Evolutionary conservation across 2,888 invertebrate genomes (phyloP).

Genomic region (Iphiclides podalirius): DNA sequence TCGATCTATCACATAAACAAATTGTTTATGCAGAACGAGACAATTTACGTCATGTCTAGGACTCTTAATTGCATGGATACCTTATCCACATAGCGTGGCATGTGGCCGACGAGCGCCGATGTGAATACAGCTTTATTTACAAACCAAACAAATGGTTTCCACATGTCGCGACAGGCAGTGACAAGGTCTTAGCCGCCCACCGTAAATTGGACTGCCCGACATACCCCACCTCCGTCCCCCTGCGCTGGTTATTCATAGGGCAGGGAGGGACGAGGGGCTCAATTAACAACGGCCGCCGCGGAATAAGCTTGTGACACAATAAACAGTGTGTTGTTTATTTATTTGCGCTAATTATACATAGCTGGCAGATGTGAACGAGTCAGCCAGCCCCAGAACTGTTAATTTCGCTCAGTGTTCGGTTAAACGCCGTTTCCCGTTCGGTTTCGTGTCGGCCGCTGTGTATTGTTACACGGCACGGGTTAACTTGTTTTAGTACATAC

Average conservation of each 20-base stretch:
- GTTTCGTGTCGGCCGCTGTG: too few species aligned
- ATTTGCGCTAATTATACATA: constrained; percentile 62
- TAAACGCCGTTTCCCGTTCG: background rate
- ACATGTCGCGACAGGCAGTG: constrained; percentile 69
- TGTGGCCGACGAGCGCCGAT: constrained; percentile 47
- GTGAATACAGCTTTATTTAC: constrained; percentile 65
- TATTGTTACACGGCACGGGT: too few species aligned
- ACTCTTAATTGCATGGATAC: too few species aligned
- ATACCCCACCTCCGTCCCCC: constrained; percentile 2
- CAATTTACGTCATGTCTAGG: too few species aligned
- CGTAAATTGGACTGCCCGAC: constrained; percentile 31
- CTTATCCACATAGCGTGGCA: constrained; percentile 36
- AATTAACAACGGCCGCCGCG: constrained; percentile 33
- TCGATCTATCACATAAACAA: too few species aligned
- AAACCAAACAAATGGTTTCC: constrained; percentile 66
- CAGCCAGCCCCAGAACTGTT: background rate
- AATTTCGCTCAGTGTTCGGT: background rate
- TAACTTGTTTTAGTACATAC: too few species aligned
- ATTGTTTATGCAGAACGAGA: too few species aligned
- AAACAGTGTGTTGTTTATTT: constrained; percentile 67
- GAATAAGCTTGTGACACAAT: constrained; percentile 68
- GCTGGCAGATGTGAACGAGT: constrained; percentile 56
- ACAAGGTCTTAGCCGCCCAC: constrained; percentile 60
- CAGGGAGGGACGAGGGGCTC: constrained; percentile 33
- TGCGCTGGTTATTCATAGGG: background rate